Evolutionary conservation across 2,797 vertebrate species (phyloP), one percentile per base, ranked within the genome.

Genomic region (Sparidentex hasta): DNA sequence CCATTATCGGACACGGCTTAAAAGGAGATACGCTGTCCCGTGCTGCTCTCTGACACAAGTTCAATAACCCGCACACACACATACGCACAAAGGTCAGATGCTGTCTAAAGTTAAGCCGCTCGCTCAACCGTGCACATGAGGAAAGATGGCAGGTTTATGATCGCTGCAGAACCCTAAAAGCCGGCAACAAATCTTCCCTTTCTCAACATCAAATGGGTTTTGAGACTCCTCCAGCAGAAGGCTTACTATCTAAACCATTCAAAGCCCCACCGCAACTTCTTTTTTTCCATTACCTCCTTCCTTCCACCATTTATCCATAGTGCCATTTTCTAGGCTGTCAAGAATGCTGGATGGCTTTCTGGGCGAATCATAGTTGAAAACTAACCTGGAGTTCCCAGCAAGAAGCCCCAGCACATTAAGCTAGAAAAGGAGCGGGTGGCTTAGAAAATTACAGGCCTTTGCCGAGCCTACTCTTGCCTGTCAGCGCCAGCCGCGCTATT

Each of bases 241-340:
- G 82, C 89, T 94, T 84, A 87, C 89, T 64, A 90, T 90, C 87
- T 80, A 87, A 93, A 88, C 85, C 92, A 87, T 51, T 84, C 82
- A 81, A 90, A 93, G 85, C 90, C 89, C 89, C 78, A 76, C 82
- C 85, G 70, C 64, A 52, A 78, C 81, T 67, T 71, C 52, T 75
- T 78, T 62, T 75, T 80, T 84, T 33, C 87, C 89, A 91, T 90
- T 83, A 82, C 83, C 67, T 69, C 70, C 65, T 82, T 80, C 76
- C 74, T 78, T 79, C 74, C 65, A 76, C 68, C 84, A 48, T 89
- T 87, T 86, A 87, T 87, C 84, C 87, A 78, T 59, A 74, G 62
- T 33, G 71, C 86, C 87, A 82, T 92, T 91, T 91, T 92, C 91
- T 65, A 69, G 84, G 70, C 87, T 92, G 90, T 88, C 86, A 80